Evolutionary conservation across 2,888 invertebrate genomes (phyloP).

Genomic region (Ectemnius continuus): DNA sequence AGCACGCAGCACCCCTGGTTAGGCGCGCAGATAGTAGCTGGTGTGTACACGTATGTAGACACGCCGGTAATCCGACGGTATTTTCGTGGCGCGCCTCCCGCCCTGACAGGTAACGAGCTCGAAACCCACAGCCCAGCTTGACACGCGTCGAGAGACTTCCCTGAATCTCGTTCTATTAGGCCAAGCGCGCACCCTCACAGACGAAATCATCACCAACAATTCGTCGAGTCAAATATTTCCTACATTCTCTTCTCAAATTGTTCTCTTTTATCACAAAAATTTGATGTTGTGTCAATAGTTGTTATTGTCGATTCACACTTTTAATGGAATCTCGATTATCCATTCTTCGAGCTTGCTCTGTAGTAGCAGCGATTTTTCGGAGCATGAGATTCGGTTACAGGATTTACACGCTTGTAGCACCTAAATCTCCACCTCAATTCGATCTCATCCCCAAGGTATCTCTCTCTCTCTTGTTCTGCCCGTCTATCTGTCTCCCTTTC

Average conservation of each 20-base stretch:
- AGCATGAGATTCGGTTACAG: too few relatives aligned
- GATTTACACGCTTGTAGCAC: too few relatives aligned
- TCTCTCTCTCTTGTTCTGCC: too few relatives aligned
- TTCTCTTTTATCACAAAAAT: background rate
- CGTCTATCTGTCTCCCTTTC: too few relatives aligned
- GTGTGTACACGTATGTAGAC: slow-evolving; percentile 14
- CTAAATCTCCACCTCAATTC: too few relatives aligned
- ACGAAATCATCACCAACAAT: too few relatives aligned
- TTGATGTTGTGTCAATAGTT: too few relatives aligned
- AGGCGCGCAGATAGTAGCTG: slow-evolving; percentile 3
- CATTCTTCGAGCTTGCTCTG: too few relatives aligned
- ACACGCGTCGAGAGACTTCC: slow-evolving; percentile 1
- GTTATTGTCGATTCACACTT: too few relatives aligned
- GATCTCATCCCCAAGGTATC: too few relatives aligned
- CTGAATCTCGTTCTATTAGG: background rate
- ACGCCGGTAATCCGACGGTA: slow-evolving; percentile 30
- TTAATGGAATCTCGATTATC: too few relatives aligned
- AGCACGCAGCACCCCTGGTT: slow-evolving; percentile 42
- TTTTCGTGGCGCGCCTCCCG: slow-evolving; percentile 38
- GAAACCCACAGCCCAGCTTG: slow-evolving; percentile 6
- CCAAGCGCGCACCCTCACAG: background rate
- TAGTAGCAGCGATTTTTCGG: too few relatives aligned
- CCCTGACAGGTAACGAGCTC: slow-evolving; percentile 36
- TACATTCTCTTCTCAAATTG: background rate
- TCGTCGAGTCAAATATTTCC: background rate